A percentile compares a stretch with the other conserved stretches of the same genome.
These are phyloP conservation scores for Porites australiensis DNA, from an alignment of 64 coral and sea anemone species.

Conservation along the genomic window DNA sequence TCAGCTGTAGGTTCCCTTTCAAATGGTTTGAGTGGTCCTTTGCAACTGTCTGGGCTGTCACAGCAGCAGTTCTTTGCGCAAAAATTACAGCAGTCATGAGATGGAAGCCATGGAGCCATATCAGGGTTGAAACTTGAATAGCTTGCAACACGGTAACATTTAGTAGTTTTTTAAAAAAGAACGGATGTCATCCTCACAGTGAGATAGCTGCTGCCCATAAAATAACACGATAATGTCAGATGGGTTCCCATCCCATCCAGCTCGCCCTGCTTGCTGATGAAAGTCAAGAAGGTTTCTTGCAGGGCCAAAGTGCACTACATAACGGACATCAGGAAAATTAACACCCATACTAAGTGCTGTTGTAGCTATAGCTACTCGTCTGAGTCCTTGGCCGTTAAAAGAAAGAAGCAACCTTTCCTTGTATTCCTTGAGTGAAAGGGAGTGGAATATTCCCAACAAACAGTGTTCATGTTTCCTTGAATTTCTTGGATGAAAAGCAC, in stretches of 20 bases:
- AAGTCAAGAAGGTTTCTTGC: conserved; percentile 46
- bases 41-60: not conserved
- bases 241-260: conserved; percentile 34
- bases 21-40: not conserved
- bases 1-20: not conserved
- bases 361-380: conserved; percentile 17
- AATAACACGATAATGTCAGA: not conserved
- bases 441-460: not conserved
- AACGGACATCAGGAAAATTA: conserved; percentile 42
- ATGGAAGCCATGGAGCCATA: conserved; percentile 9
- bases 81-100: conserved; percentile 59
- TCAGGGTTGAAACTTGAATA: conserved; percentile 37
- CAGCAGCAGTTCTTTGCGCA: not conserved
- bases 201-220: conserved; percentile 35
- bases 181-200: conserved; percentile 25
- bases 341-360: conserved; percentile 42
- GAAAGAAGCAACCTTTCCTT: conserved; percentile 24
- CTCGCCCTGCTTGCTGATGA: conserved; percentile 34
- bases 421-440: not conserved
- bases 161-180: conserved; percentile 23
- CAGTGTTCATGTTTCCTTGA: not conserved
- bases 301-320: conserved; percentile 54
- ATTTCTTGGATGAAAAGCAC: conserved; percentile 8
- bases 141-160: conserved; percentile 29
- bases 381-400: conserved; percentile 18